Conservation (phyloP, 2,888 invertebrate species). For the Flexamia atlantica region DNA sequence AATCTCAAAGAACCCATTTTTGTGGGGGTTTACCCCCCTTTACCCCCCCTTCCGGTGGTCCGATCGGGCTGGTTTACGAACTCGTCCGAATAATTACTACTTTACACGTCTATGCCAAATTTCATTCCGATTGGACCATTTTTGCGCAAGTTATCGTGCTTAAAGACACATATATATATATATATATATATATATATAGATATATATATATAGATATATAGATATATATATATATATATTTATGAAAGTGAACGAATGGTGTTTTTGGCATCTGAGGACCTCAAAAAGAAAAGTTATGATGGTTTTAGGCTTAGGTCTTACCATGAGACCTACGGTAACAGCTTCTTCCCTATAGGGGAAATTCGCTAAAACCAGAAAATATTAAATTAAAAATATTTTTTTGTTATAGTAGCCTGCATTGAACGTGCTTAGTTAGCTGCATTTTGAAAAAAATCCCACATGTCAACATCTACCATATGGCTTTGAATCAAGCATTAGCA, state of each 20-base stretch:
- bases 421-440: too few species aligned
- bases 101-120: constrained; percentile 5
- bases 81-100: not conserved
- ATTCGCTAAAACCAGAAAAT: constrained; percentile 21
- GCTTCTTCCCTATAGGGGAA: constrained; percentile 24
- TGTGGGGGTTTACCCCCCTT: too few species aligned
- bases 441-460: too few species aligned
- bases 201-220: not conserved
- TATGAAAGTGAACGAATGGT: not conserved
- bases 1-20: not conserved
- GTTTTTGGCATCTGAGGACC: not conserved
- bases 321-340: not conserved
- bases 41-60: too few species aligned
- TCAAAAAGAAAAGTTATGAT: not conserved
- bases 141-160: not conserved
- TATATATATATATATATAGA: constrained; percentile 15
- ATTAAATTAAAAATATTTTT: too few species aligned
- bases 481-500: too few species aligned
- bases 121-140: not conserved
- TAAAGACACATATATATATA: not conserved
- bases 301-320: not conserved
- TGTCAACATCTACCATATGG: too few species aligned
- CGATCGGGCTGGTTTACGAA: too few species aligned
- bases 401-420: too few species aligned
- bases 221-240: constrained; percentile 1